Evolutionary conservation across 1,140 invertebrate species (phyloP).

Genomic region (Ceratosolen solmsi): DNA sequence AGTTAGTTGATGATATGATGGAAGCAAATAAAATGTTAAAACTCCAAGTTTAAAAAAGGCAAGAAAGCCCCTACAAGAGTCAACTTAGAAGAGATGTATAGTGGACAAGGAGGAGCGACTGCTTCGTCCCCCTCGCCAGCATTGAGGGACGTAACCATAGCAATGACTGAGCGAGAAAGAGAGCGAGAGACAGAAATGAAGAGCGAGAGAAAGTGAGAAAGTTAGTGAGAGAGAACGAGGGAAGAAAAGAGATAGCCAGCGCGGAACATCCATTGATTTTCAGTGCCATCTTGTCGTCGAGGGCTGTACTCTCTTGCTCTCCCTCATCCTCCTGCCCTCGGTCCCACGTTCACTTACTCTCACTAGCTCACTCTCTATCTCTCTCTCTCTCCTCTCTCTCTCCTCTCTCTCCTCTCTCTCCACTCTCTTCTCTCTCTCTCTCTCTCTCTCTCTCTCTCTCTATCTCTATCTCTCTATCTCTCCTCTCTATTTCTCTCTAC

Average conservation of each 20-base stretch:
- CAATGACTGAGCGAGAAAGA: slow-evolving; percentile 64
- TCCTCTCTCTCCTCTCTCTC: slow-evolving; percentile 17
- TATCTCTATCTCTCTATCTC: background rate
- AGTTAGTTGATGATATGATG: background rate
- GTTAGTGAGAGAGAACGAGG: slow-evolving; percentile 51
- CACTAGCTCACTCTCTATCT: background rate
- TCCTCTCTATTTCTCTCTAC: background rate
- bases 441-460: too few species aligned
- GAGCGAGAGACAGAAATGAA: slow-evolving; percentile 10
- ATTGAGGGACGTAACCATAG: slow-evolving; percentile 69
- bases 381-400: background rate
- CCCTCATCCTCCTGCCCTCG: slow-evolving; percentile 9
- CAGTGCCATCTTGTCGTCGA: slow-evolving; percentile 71
- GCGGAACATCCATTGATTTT: slow-evolving; percentile 66
- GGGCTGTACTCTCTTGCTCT: slow-evolving; percentile 50
- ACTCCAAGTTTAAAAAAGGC: slow-evolving; percentile 28
- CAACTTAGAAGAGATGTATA: slow-evolving; percentile 16
- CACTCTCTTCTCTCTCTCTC: background rate
- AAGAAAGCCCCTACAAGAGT: background rate
- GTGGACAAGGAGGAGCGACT: slow-evolving; percentile 22
- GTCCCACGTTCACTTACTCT: background rate
- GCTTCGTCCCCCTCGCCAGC: slow-evolving; percentile 1
- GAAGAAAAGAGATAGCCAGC: slow-evolving; percentile 11
- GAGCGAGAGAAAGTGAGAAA: background rate
- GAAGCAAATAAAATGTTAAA: slow-evolving; percentile 19